Conservation (phyloP, 2,888 invertebrate genomes). For the Iphiclides podalirius region DNA sequence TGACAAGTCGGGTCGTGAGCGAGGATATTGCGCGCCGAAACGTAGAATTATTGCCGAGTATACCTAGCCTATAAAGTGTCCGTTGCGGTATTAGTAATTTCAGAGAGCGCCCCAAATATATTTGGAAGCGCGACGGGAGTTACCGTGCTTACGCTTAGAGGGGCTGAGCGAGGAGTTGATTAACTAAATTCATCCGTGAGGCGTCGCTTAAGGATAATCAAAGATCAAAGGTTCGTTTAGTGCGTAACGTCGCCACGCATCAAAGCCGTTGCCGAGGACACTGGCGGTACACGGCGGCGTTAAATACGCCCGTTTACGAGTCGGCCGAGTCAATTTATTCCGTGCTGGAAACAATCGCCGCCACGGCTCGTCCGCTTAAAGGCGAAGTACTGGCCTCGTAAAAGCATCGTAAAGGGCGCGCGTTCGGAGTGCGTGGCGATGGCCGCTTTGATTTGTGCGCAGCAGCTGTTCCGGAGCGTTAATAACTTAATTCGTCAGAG, state of each 20-base stretch:
- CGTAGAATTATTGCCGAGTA: conserved; percentile 60
- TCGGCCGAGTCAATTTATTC: conserved; percentile 67
- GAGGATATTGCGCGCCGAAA: conserved; percentile 50
- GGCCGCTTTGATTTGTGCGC: conserved; percentile 75
- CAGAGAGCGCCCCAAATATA: conserved; percentile 41
- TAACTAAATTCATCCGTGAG: conserved; percentile 37
- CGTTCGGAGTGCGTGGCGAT: conserved; percentile 54
- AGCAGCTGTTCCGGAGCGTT: conserved; percentile 74
- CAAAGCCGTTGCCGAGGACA: conserved; percentile 63
- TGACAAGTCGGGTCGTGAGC: conserved; percentile 53
- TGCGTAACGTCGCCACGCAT: conserved; percentile 51
- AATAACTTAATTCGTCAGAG: conserved; percentile 80
- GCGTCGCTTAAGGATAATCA: conserved; percentile 34
- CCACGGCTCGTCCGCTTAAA: conserved; percentile 47
- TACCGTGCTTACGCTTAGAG: too few relatives aligned
- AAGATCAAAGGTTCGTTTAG: conserved; percentile 60
- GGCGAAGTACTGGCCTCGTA: conserved; percentile 70
- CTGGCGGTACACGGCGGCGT: conserved; percentile 45
- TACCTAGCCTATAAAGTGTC: conserved; percentile 37
- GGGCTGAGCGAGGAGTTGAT: conserved; percentile 23
- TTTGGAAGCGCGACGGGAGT: too few relatives aligned
- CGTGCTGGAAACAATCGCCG: conserved; percentile 66
- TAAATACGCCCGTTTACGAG: conserved; percentile 63
- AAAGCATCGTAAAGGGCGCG: conserved; percentile 60
- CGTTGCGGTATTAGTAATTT: conserved; percentile 46